Percentiles rank a stretch among this genome's conserved stretches.
These are phyloP conservation scores for Erynnis tages DNA, from an alignment of 2,888 invertebrate species.

Conservation along the genomic window DNA sequence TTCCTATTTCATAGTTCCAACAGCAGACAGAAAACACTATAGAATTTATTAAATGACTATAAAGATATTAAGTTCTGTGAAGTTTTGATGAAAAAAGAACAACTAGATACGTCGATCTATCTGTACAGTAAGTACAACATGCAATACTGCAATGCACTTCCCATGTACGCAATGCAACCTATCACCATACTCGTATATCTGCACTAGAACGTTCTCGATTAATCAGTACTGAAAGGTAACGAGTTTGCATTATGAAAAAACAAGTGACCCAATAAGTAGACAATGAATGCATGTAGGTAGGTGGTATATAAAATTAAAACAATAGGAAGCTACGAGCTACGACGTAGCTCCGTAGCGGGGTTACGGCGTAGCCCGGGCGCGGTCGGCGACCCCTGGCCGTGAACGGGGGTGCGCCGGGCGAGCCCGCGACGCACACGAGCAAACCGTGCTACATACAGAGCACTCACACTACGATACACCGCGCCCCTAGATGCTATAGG, in stretches of 20 bases:
- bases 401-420: constrained; percentile 72
- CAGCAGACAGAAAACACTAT: too few relatives aligned
- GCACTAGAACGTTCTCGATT: not conserved
- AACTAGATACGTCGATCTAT: too few relatives aligned
- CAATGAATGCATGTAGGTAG: constrained; percentile 34
- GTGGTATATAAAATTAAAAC: constrained; percentile 50
- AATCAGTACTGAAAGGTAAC: not conserved
- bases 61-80: too few relatives aligned
- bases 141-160: too few relatives aligned
- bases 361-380: constrained; percentile 75
- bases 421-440: constrained; percentile 42
- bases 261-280: constrained; percentile 63
- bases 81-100: too few relatives aligned
- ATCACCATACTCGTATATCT: not conserved
- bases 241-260: constrained; percentile 22
- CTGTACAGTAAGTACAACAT: too few relatives aligned
- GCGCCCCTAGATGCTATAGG: constrained; percentile 37
- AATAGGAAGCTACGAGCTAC: constrained; percentile 70
- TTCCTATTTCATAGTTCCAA: too few relatives aligned
- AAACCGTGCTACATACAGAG: constrained; percentile 35
- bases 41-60: too few relatives aligned
- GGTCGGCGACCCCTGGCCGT: constrained; percentile 81
- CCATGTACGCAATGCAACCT: not conserved
- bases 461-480: constrained; percentile 31
- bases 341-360: constrained; percentile 68